Percentiles rank a stretch among this genome's conserved stretches.
These are phyloP conservation scores for Archocentrus centrarchus DNA, from an alignment of 2,113 vertebrate genomes.

Conservation along the genomic window DNA sequence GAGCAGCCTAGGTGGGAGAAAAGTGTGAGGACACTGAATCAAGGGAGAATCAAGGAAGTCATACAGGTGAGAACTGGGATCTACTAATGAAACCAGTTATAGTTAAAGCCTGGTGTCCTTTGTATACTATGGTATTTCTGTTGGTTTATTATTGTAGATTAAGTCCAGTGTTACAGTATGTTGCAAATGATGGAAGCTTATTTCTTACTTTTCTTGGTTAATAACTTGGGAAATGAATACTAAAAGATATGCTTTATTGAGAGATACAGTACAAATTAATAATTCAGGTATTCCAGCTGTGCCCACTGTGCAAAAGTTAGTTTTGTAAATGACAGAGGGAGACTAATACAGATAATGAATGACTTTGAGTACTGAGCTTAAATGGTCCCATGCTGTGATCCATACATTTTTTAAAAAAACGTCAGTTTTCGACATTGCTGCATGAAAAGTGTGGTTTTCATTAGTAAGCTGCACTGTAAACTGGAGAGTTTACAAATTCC, in stretches of 20 bases:
- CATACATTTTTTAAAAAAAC: not conserved
- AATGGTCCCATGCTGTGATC: not conserved
- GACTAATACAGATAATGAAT: not conserved
- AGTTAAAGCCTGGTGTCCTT: not conserved
- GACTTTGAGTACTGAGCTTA: not conserved
- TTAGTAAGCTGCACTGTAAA: not conserved
- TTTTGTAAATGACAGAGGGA: not conserved
- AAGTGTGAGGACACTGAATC: not conserved
- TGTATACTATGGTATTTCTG: not conserved
- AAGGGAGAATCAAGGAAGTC: not conserved
- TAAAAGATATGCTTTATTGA: not conserved
- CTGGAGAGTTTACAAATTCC: not conserved
- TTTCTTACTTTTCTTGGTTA: not conserved
- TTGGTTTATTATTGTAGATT: not conserved
- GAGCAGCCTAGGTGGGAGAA: constrained; percentile 61
- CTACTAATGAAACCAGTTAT: not conserved
- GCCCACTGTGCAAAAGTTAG: not conserved
- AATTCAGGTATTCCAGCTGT: not conserved
- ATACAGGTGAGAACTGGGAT: not conserved
- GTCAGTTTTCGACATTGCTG: not conserved
- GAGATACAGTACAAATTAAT: not conserved
- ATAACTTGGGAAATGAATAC: not conserved
- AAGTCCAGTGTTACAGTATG: not conserved
- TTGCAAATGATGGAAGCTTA: not conserved
- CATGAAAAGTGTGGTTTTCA: not conserved